These are phyloP conservation scores for Ophioninae sp. DNA, from an alignment of 2,888 invertebrate genomes.

Conservation along the genomic window DNA sequence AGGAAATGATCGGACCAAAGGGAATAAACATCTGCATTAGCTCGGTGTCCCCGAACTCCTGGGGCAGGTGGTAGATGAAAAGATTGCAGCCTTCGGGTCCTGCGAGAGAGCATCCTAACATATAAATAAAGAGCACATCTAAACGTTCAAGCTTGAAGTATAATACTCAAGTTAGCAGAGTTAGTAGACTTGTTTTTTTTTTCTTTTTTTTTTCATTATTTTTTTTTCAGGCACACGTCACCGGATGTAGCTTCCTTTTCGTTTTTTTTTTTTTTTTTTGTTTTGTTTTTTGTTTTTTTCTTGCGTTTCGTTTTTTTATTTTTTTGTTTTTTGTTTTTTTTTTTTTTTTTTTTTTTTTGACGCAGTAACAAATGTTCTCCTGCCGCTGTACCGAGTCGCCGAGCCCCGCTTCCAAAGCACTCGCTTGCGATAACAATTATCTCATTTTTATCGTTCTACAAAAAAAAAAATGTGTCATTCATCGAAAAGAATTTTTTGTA, in stretches of 20 bases:
- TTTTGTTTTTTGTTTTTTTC: constrained; percentile 60
- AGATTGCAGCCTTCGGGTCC: constrained; percentile 99
- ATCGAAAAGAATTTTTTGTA: constrained; percentile 32
- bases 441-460: constrained; percentile 2
- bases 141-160: constrained; percentile 81
- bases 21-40: constrained; percentile 99
- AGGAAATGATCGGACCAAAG: constrained; percentile 99
- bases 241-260: constrained; percentile 53
- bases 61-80: constrained; percentile 99
- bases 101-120: constrained; percentile 94
- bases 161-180: constrained; percentile 80
- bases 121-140: constrained; percentile 81
- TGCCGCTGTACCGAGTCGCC: constrained; percentile 65
- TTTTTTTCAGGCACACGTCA: too few species aligned
- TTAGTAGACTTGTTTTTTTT: constrained; percentile 69
- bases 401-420: constrained; percentile 60
- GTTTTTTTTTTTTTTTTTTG: too few species aligned
- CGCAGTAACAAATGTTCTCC: constrained; percentile 49
- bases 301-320: constrained; percentile 37
- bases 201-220: too few species aligned
- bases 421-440: constrained; percentile 49
- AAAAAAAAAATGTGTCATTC: constrained; percentile 10
- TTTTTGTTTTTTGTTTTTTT: too few species aligned
- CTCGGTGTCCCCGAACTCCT: constrained; percentile 99
- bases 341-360: constrained; percentile 44